phyloP scores from a whole-genome alignment of 2,797 vertebrate species.

The Perodicticus potto region DNA sequence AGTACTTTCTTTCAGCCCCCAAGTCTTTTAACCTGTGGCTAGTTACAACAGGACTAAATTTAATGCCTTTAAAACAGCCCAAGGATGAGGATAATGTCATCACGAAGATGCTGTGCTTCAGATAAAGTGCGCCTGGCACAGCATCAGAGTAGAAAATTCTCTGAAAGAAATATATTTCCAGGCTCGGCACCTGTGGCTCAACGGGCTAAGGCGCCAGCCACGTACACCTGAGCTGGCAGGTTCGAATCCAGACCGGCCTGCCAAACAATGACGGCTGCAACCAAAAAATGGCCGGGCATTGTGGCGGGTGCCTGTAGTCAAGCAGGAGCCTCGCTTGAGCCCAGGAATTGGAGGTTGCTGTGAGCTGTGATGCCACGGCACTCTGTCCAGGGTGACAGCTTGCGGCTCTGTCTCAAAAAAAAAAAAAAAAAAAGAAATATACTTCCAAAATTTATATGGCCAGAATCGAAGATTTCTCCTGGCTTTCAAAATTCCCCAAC shows the following conservation, averaged over 20 bases:
- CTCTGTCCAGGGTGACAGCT: no score
- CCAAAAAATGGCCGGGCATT: no score
- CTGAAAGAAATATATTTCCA: neutral
- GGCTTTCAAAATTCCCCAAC: slow-evolving; percentile 46
- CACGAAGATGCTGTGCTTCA: neutral
- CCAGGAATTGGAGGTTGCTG: no score
- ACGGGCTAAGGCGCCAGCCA: no score
- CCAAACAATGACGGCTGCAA: no score
- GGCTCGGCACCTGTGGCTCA: no score
- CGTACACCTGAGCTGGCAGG: no score
- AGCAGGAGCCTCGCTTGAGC: no score
- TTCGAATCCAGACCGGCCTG: no score
- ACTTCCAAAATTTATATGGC: neutral
- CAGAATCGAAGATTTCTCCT: neutral
- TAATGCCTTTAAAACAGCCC: slow-evolving; percentile 10
- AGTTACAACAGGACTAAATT: neutral
- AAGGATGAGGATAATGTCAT: neutral
- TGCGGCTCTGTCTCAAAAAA: no score
- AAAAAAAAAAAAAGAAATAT: neutral
- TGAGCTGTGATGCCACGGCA: no score
- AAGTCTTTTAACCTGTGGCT: neutral
- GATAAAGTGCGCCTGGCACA: neutral
- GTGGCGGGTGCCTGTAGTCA: no score
- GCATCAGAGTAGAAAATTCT: neutral
- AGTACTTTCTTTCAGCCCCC: neutral